A percentile compares a stretch with the other conserved stretches of the same genome.
These are phyloP conservation scores for Polypterus senegalus DNA, from an alignment of 2,113 vertebrate genomes.

Conservation along the genomic window DNA sequence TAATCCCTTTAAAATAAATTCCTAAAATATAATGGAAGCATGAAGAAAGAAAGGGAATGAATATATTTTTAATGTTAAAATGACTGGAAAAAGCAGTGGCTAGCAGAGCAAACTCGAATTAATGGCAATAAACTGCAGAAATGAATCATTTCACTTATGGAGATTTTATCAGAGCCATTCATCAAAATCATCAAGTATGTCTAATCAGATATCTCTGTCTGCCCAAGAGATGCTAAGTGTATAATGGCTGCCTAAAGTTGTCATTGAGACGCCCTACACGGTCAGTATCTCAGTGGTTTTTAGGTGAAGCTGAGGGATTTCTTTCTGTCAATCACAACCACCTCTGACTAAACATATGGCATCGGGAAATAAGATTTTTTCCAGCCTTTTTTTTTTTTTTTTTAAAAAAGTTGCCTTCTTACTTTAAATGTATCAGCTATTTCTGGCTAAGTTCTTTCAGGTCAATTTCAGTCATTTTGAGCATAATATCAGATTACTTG, in stretches of 20 bases:
- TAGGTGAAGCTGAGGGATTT: constrained; percentile 8
- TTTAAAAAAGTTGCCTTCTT: too few species aligned
- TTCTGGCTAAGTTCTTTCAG: too few species aligned
- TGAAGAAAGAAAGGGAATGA: too few species aligned
- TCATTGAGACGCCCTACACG: constrained; percentile 14
- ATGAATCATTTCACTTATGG: constrained; percentile 10
- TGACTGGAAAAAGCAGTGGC: constrained; percentile 16
- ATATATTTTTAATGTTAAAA: constrained; percentile 1
- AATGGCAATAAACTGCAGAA: constrained; percentile 16
- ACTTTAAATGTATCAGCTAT: too few species aligned
- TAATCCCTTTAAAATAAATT: too few species aligned
- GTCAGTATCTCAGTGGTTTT: constrained; percentile 6
- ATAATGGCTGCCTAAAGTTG: constrained; percentile 13
- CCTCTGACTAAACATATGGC: not conserved
- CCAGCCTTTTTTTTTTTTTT: too few species aligned
- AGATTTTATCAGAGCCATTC: constrained; percentile 20
- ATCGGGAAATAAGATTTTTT: too few species aligned
- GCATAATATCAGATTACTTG: too few species aligned
- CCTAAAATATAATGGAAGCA: too few species aligned
- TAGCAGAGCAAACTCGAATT: constrained; percentile 8
- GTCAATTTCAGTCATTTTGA: too few species aligned
- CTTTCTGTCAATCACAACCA: constrained; percentile 9
- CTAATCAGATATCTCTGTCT: constrained; percentile 21
- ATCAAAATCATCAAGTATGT: constrained; percentile 18
- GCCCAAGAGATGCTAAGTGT: constrained; percentile 5